A percentile compares a stretch with the other conserved stretches of the same genome.
These are phyloP conservation scores for Perca flavescens DNA, from an alignment of 2,113 vertebrate species.

Conservation along the genomic window DNA sequence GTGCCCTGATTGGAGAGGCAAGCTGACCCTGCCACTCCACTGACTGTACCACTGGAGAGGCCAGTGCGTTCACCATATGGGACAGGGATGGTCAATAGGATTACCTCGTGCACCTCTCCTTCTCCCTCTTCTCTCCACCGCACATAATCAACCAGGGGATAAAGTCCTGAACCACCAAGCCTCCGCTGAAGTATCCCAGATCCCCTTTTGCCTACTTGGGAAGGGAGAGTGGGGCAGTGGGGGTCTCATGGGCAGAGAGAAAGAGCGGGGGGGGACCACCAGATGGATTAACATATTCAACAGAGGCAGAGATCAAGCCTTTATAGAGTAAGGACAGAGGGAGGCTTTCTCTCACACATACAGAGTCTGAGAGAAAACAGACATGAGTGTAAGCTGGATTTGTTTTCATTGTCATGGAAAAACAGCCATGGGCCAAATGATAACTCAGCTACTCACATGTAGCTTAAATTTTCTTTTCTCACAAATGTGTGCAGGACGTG, in stretches of 20 bases:
- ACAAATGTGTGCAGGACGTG: slow-evolving; percentile 16
- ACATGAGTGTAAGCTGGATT: slow-evolving; percentile 81
- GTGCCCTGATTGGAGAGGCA: slow-evolving; percentile 74
- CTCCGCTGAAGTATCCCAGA: slow-evolving; percentile 70
- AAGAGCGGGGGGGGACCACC: slow-evolving; percentile 67
- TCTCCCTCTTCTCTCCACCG: slow-evolving; percentile 74
- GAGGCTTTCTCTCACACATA: slow-evolving; percentile 73
- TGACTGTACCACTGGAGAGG: slow-evolving; percentile 81
- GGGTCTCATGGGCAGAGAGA: slow-evolving; percentile 80
- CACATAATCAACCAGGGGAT: slow-evolving; percentile 82
- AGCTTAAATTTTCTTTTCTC: slow-evolving; percentile 32
- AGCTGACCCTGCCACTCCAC: slow-evolving; percentile 79
- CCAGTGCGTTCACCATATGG: slow-evolving; percentile 83
- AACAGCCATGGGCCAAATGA: slow-evolving; percentile 65
- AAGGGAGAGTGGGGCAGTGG: slow-evolving; percentile 76
- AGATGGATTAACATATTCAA: slow-evolving; percentile 88
- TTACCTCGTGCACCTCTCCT: slow-evolving; percentile 80
- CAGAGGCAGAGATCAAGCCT: slow-evolving; percentile 85
- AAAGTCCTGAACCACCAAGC: slow-evolving; percentile 77
- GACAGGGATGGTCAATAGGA: slow-evolving; percentile 83
- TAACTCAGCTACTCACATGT: slow-evolving; percentile 54
- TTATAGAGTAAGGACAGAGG: slow-evolving; percentile 81
- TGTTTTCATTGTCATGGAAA: slow-evolving; percentile 79
- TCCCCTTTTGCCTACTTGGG: slow-evolving; percentile 70
- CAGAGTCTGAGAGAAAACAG: slow-evolving; percentile 72